Evolutionary conservation across 30 jellyfish, hydroid and myxozoan species (phyloP), one percentile per base, ranked within the genome.

Genomic region (Cassiopea xamachana): DNA sequence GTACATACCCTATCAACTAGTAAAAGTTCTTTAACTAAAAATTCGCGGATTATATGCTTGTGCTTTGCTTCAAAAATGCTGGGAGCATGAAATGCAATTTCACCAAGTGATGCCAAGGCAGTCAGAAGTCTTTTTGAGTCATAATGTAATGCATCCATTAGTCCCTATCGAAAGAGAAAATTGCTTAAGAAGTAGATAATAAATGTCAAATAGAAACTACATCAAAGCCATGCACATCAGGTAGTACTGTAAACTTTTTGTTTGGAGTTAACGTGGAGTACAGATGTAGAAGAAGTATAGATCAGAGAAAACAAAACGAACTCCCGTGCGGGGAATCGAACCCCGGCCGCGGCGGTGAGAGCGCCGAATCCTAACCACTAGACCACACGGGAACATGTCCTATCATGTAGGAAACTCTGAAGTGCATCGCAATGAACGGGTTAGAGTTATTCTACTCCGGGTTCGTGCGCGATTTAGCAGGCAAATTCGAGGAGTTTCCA

Each of bases 31-130:
- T 96, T 96, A 48, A 96, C 99, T 6, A 96, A 89, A 86, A 96
- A 92, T 15, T 92, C 97, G n/a, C 77, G 83, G 76, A 96, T 86
- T n/a, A 96, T 82, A 9, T n/a, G 49, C 51, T 92, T 89, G 80
- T 96, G 97, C 75, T 85, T 88, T 64, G 78, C 70, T 81, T 88
- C 99, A 75, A 96, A 96, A n/a, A 92, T 67, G 60, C 78, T 69
- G 1, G 99, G 99, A 77, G 95, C 97, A 47, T 47, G 58, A 5
- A 45, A 7, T 43, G 99, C 99, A 17, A 96, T 84, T 86, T 96
- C 99, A 48, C 98, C 97, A 69, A 96, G 98, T 17, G 99, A 91
- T 27, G 98, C 95, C 81, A 96, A 48, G 0, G 95, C 73, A n/a
- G 99, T 45, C 59, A 76, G 75, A 39, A 96, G 91, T 46, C 80